Evolutionary conservation across 2,888 invertebrate species (phyloP), one percentile per base, ranked within the genome.

Genomic region (Campoplex capitator): DNA sequence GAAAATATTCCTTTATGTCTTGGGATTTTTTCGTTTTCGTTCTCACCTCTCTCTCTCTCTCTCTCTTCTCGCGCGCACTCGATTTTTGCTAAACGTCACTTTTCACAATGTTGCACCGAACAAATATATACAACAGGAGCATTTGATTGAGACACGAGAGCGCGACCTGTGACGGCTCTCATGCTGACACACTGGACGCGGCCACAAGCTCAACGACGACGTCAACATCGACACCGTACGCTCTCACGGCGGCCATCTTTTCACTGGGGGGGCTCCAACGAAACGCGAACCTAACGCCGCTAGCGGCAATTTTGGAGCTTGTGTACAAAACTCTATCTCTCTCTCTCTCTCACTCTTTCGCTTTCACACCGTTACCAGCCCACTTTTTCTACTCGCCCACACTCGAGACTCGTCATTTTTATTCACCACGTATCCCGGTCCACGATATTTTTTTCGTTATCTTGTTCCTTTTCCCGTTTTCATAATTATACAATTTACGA

Each of bases 191-290:
- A 91, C 91, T 91, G 91, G 91, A 93, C 91, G 91, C 91, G 92
- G 90, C 91, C 88, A 88, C 90, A 89, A 91, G 88, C 90, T 89
- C 92, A 87, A 89, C 90, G 93, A 92, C 91, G 88, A 93, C 93
- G 93, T 93, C 93, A 93, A 93, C 94, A 93, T 92, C 92, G 93
- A 92, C 92, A 93, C 92, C 88, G 93, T 93, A 94, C 93, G 93
- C 93, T 94, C 91, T 93, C 91, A 92, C 91, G 92, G 93, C 94
- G 93, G 94, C 94, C 94, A 94, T 94, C 93, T 94, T 94, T 93
- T 91, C 91, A 89, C 84, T 32, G 62, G 88, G 87, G 84, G 82
- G 75, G 67, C 67, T 42, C 71, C 48, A 18, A 58, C 42, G 54
- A 56, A 45, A 32, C 23, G 88, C 89, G 87, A 88, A 82, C 80